Evolutionary conservation across 2,797 vertebrate genomes (phyloP), one percentile per base, ranked within the genome.

Genomic region (Cetoscarus ocellatus): DNA sequence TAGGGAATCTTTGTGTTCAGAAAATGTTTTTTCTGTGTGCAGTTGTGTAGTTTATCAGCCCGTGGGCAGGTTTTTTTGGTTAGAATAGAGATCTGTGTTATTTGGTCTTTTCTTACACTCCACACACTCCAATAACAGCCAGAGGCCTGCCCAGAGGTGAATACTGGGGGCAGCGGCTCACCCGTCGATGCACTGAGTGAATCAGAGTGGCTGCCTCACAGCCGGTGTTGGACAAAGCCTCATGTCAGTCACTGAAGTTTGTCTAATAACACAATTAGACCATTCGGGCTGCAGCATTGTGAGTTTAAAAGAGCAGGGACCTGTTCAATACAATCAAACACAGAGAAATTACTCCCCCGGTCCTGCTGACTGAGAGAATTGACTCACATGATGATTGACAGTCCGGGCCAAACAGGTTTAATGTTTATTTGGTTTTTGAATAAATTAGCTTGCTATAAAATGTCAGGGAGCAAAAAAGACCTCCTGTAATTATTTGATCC

Each of bases 251-350:
- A 79, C 77, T 85, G 89, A 73, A 86, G 86, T 87, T 89, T 80
- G 84, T 81, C 69, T 91, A 91, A 92, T 92, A 87, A 83, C 80
- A 85, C 87, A 85, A 86, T 63, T 77, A 92, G 87, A 75, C 89
- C 91, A 92, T 91, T 93, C 77, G 83, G 43, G 80, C 74, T 79
- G 82, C 61, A 90, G 91, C 90, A 77, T 63, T 82, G 67, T 91
- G 58, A 83, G 86, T 87, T 79, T 74, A 81, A 74, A 87, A 59
- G 73, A 70, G 87, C 18, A 65, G 45, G 70, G 61, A 66, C 64
- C 77, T 82, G 91, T 88, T 93, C 88, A 87, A 78, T 84, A 79
- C 55, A 62, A 83, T 91, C 90, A 87, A 84, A 83, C 15, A 79
- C 78, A 85, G 69, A 65, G 50, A 54, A 53, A 61, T 67, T 75